These are phyloP conservation scores for Dioctria linearis DNA, from an alignment of 2,888 invertebrate genomes.

Conservation along the genomic window DNA sequence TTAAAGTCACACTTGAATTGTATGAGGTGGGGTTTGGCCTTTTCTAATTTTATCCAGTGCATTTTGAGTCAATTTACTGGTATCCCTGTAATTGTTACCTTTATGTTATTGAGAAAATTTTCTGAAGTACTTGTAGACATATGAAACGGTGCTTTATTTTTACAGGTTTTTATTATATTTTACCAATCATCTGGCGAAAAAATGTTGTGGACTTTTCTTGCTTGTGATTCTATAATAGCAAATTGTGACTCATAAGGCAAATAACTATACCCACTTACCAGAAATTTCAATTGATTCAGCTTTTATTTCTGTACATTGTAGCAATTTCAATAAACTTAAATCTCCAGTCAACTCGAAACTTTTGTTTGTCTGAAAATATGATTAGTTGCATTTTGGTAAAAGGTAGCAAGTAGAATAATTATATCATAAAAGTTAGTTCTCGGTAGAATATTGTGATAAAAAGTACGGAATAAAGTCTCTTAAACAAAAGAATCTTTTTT, in stretches of 20 bases:
- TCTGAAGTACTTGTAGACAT: constrained; percentile 59
- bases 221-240: constrained; percentile 53
- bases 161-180: constrained; percentile 56
- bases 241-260: constrained; percentile 57
- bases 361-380: too few relatives aligned
- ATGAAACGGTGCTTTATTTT: constrained; percentile 60
- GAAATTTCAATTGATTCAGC: constrained; percentile 55
- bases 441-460: too few relatives aligned
- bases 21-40: constrained; percentile 60
- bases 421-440: too few relatives aligned
- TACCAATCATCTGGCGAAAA: constrained; percentile 57
- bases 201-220: constrained; percentile 53
- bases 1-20: constrained; percentile 61
- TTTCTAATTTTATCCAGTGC: constrained; percentile 54
- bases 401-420: too few relatives aligned
- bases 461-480: too few relatives aligned
- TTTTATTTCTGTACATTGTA: constrained; percentile 37
- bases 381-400: too few relatives aligned
- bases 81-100: constrained; percentile 60
- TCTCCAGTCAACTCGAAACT: too few relatives aligned
- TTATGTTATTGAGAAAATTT: constrained; percentile 61
- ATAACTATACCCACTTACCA: constrained; percentile 55
- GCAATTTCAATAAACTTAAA: constrained; percentile 29
- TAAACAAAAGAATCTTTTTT: too few relatives aligned
- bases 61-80: constrained; percentile 58